Conservation (phyloP, 2,888 invertebrate species). For the Priocnemis perturbator region DNA sequence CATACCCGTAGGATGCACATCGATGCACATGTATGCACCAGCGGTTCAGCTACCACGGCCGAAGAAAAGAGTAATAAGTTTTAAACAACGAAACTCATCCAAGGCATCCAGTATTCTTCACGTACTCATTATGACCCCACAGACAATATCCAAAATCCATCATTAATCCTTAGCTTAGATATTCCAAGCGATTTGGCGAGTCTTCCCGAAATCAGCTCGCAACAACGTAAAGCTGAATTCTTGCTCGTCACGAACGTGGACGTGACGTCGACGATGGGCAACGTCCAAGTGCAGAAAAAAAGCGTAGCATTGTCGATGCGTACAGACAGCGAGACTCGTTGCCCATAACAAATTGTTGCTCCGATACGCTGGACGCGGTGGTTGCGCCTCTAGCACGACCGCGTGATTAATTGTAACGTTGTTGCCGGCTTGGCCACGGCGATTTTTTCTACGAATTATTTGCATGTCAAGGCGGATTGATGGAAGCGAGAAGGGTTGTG, state of each 20-base stretch:
- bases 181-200: neutral
- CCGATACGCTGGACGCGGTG: slow-evolving; percentile 61
- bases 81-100: neutral
- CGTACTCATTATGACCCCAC: neutral
- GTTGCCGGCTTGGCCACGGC: slow-evolving; percentile 48
- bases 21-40: slow-evolving; percentile 55
- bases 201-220: too few relatives aligned
- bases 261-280: slow-evolving; percentile 3
- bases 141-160: too few relatives aligned
- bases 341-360: slow-evolving; percentile 73
- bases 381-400: slow-evolving; percentile 58
- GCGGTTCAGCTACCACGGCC: slow-evolving; percentile 17
- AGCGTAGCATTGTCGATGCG: slow-evolving; percentile 52
- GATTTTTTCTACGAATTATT: slow-evolving; percentile 67
- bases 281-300: slow-evolving; percentile 38
- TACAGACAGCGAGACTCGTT: slow-evolving; percentile 56
- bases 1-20: slow-evolving; percentile 50
- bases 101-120: neutral
- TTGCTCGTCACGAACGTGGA: neutral
- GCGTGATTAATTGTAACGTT: slow-evolving; percentile 71
- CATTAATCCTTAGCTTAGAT: too few relatives aligned
- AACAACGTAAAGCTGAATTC: neutral
- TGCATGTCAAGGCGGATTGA: slow-evolving; percentile 70
- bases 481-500: slow-evolving; percentile 47
- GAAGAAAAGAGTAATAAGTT: slow-evolving; percentile 37